Percentiles rank a stretch among this genome's conserved stretches.
Conservation (phyloP, 2,113 vertebrate species). For the Bubo bubo region DNA sequence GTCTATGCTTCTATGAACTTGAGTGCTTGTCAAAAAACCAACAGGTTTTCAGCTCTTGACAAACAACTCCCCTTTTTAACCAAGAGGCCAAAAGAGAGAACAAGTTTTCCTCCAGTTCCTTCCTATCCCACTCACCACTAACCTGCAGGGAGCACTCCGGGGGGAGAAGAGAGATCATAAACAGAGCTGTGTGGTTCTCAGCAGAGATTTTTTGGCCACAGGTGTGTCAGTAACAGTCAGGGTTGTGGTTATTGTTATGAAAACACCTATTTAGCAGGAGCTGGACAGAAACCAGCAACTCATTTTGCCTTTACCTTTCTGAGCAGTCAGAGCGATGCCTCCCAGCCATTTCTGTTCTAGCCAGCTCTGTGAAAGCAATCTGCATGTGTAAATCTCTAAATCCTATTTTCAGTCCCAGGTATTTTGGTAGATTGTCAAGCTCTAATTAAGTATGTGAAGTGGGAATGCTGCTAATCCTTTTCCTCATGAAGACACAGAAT, state of each 20-base stretch:
- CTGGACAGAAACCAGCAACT: background rate
- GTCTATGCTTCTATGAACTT: background rate
- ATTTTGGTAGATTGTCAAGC: background rate
- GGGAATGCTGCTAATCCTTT: background rate
- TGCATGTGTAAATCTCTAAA: background rate
- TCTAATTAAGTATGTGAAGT: background rate
- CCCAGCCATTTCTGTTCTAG: background rate
- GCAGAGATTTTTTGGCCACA: background rate
- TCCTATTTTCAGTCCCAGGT: background rate
- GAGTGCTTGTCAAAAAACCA: background rate
- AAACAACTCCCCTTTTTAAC: background rate
- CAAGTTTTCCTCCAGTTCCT: background rate
- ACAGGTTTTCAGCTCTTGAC: background rate
- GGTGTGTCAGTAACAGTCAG: background rate
- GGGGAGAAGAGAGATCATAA: background rate
- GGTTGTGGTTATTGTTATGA: background rate
- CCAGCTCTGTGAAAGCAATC: background rate
- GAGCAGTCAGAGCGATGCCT: background rate
- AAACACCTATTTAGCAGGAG: background rate
- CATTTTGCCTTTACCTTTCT: background rate
- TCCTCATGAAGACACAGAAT: background rate
- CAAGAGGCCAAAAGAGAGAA: background rate
- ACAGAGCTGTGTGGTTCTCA: background rate
- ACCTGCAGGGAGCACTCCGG: background rate
- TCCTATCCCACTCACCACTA: background rate